Base-by-base conservation (phyloP, 2,797 vertebrate species). In the Cheirogaleus major region DNA sequence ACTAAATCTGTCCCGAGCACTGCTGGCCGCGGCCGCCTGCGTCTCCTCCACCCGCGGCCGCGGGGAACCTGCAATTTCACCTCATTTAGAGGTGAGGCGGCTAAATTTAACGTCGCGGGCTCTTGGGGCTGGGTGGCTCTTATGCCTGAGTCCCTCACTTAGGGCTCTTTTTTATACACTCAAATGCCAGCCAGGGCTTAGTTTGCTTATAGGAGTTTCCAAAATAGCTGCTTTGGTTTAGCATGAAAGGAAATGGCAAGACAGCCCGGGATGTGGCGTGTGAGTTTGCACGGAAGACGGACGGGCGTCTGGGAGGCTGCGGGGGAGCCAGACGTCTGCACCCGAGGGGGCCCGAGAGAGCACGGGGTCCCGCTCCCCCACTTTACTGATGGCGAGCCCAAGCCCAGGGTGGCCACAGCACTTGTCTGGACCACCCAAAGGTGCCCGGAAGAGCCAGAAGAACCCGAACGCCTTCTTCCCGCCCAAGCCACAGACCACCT, bases 11-110 rank as follows among this genome's bases (percentile, higher is more conserved):
- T 41, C 84, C 84, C 0, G 65, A 73, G 73, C 95, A 70, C 67
- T 59, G 83, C 81, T 48, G 32, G 73, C 86, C 91, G 11, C 5
- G 32, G 70, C 89, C 38, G 72, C 50, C 79, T 25, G 38, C 0
- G 10, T 14, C 65, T 14, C 72, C 18, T 35, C 73, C 65, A 0
- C 84, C 95, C 41, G 0, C 59, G 0, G 85, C 89, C 89, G 0
- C 50, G 59, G 61, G 63, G 63, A 97, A 96, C 97, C 97, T 97
- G 79, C 97, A 98, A 98, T 98, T 98, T 97, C 92, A 97, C 97
- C 97, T 97, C 97, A 86, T 95, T 95, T 93, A 50, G 95, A 97
- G 97, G 97, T 95, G 20, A 97, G 7, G 82, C 25, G 78, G 87
- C 97, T 98, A 97, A 97, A 97, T 97, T 96, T 98, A 97, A 91